Evolutionary conservation across 2,113 vertebrate genomes (phyloP).

Genomic region (Calonectris borealis): DNA sequence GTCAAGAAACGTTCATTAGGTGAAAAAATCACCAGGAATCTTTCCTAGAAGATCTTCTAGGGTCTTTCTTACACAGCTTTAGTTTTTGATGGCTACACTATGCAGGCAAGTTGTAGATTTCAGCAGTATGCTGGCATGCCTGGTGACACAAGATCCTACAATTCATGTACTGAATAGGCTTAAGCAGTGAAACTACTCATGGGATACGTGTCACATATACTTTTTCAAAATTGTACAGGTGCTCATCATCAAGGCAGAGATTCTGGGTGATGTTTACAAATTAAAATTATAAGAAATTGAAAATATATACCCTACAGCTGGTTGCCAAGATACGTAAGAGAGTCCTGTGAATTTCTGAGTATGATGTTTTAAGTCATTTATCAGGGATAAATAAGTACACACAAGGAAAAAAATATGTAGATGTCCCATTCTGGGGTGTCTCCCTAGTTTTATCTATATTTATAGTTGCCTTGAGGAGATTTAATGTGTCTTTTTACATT

Average conservation of each 20-base stretch:
- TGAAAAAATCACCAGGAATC: neutral
- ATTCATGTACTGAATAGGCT: neutral
- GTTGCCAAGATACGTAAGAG: neutral
- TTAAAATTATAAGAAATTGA: neutral
- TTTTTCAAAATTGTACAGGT: neutral
- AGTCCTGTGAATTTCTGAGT: neutral
- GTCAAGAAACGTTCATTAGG: neutral
- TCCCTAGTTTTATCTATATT: neutral
- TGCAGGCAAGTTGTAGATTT: neutral
- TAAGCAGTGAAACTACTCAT: neutral
- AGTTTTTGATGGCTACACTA: neutral
- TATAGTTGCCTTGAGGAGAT: neutral
- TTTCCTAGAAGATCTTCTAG: neutral
- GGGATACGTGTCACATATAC: neutral
- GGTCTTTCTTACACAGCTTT: neutral
- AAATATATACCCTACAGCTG: neutral
- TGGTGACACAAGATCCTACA: neutral
- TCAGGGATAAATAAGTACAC: neutral
- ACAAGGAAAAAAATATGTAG: neutral
- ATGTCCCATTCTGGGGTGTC: neutral
- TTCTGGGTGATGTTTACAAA: neutral
- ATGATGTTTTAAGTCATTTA: neutral
- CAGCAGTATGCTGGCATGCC: neutral
- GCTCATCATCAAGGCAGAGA: rapidly evolving
- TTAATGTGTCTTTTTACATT: neutral